Percentiles rank a stretch among this genome's conserved stretches.
Evolutionary conservation across 2,888 invertebrate species (phyloP).

Genomic region (Luperina testacea): DNA sequence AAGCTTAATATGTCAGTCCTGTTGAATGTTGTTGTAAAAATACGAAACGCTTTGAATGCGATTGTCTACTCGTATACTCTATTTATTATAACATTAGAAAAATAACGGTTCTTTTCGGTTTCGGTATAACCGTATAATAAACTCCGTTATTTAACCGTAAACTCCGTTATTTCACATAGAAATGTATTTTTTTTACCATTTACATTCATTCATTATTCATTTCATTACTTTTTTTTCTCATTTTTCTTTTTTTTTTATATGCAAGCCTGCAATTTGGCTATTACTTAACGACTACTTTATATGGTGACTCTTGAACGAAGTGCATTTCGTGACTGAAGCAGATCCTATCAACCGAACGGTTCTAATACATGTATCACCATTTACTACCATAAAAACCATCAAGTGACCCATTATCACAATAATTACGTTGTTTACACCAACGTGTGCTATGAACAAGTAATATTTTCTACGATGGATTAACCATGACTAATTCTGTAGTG

Average conservation of each 20-base stretch:
- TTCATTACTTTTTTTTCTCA: too few species aligned
- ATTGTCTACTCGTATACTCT: not conserved
- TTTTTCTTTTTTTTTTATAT: not conserved
- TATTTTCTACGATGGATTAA: constrained; percentile 25
- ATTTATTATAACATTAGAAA: not conserved
- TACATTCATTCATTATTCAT: not conserved
- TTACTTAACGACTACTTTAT: not conserved
- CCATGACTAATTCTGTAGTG: constrained; percentile 19
- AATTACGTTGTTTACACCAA: constrained; percentile 49
- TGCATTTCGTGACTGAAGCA: not conserved
- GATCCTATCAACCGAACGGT: not conserved
- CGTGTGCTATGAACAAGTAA: constrained; percentile 12
- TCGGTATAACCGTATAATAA: not conserved
- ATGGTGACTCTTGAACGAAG: not conserved
- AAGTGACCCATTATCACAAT: constrained; percentile 12
- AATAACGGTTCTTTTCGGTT: not conserved
- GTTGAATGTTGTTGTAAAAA: not conserved
- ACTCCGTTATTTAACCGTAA: not conserved
- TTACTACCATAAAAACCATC: constrained; percentile 11
- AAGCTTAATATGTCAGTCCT: not conserved
- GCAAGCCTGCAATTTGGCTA: not conserved
- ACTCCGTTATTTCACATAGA: not conserved
- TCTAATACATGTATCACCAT: not conserved
- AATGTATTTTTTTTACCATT: not conserved
- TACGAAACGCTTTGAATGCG: not conserved